These are phyloP conservation scores for Tachysurus vachellii DNA, from an alignment of 2,113 vertebrate genomes.

Conservation along the genomic window DNA sequence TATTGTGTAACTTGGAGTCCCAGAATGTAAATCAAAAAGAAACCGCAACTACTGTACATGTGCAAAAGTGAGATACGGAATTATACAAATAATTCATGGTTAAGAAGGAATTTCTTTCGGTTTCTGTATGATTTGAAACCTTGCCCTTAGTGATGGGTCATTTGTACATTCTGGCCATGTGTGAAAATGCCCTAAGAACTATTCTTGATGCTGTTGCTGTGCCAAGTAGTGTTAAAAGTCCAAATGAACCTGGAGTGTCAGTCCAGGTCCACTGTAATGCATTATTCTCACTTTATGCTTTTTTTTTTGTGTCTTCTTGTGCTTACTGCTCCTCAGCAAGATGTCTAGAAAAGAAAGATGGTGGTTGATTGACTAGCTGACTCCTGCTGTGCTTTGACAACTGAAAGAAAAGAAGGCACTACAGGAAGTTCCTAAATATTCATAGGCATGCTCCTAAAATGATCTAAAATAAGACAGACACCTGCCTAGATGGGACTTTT, in stretches of 20 bases:
- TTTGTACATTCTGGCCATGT: neutral
- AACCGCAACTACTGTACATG: neutral
- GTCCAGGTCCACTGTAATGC: conserved; percentile 5
- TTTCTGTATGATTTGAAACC: neutral
- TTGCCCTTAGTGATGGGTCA: neutral
- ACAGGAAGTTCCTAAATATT: conserved; percentile 56
- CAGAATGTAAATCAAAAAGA: neutral
- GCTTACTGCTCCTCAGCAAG: conserved; percentile 34
- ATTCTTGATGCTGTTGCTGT: neutral
- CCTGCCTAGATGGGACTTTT: conserved; percentile 24
- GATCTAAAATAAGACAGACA: conserved; percentile 35
- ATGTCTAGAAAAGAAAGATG: conserved; percentile 23
- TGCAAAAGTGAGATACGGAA: neutral
- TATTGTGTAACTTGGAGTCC: neutral
- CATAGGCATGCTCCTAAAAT: conserved; percentile 45
- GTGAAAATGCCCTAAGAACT: neutral
- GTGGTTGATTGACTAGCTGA: conserved; percentile 50
- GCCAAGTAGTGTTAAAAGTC: conserved; percentile 29
- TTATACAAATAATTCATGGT: neutral
- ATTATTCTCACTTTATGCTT: conserved; percentile 7
- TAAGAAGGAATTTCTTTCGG: neutral
- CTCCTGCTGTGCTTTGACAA: conserved; percentile 56
- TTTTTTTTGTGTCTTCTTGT: conserved; percentile 11
- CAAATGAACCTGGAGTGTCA: neutral
- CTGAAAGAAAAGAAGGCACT: conserved; percentile 45